Evolutionary conservation across 1,140 invertebrate genomes (phyloP), one percentile per base, ranked within the genome.

Genomic region (Brachionus angularis): DNA sequence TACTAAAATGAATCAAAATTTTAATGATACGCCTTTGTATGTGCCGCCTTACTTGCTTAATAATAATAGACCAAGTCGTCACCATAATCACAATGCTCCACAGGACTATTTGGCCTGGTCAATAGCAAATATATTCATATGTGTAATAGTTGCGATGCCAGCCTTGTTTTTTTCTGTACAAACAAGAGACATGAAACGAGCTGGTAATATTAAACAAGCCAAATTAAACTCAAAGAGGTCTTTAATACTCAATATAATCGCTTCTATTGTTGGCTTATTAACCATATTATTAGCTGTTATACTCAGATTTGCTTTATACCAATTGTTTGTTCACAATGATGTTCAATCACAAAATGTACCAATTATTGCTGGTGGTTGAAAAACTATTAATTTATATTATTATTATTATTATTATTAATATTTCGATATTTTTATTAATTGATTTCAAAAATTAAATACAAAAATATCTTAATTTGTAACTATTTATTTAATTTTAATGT

Each of bases 51-150:
- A 47, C 47, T 34, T 67, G 18, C 33, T 67, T 27, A 67, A 67
- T 27, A 67, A 67, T 50, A 27, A 29, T 21, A 46, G 47, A 50
- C 31, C 18, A 12, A 67, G 23, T 47, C 47, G 42, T 18, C 42
- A 50, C 23, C 39, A 16, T 42, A 46, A 67, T 33, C 62, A 67
- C 42, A 67, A 67, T 31, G 62, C 29, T 14, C 62, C 62, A 0
- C 16, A 29, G 18, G 62, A 67, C 21, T 67, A 67, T 50, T 67
- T 67, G 31, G 27, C 47, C 8, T 67, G 62, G 62, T 67, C 62
- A 47, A 67, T 67, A 25, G 62, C 62, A 3, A 67, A 67, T 50
- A 67, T 67, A 25, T 67, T 67, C 62, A 50, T 67, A 12, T 67
- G 62, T 50, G 62, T 47, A 25, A 47, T 67, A 21, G 16, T 67